Evolutionary conservation across 2,888 invertebrate genomes (phyloP).

Genomic region (Oscheius myriophilus): DNA sequence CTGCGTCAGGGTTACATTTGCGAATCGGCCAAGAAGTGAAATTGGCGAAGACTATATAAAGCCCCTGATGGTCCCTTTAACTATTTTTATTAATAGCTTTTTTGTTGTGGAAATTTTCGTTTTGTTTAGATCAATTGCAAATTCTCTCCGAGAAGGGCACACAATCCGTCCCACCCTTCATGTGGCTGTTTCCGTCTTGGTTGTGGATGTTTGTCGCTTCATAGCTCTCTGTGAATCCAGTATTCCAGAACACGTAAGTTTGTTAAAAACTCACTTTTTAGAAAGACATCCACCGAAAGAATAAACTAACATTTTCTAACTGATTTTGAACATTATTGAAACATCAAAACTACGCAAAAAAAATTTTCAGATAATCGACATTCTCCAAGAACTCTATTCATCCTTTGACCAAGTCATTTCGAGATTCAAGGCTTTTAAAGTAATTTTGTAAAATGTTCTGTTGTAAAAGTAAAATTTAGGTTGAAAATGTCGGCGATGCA

Average conservation of each 20-base stretch:
- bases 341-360: too few species aligned
- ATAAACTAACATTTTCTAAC: too few species aligned
- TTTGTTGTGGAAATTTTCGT: too few species aligned
- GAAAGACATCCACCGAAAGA: too few species aligned
- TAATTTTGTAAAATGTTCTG: background rate
- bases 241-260: constrained; percentile 53
- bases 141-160: constrained; percentile 43
- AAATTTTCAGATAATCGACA: constrained; percentile 48
- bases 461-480: constrained; percentile 16
- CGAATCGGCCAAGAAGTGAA: too few species aligned
- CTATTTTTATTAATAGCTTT: too few species aligned
- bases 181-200: constrained; percentile 42
- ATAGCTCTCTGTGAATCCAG: constrained; percentile 52
- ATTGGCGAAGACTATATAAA: too few species aligned
- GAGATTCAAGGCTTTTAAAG: constrained; percentile 52
- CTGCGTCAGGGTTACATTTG: too few species aligned
- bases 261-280: too few species aligned
- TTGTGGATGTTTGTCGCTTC: constrained; percentile 55
- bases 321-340: too few species aligned
- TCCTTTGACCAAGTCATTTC: constrained; percentile 52
- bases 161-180: constrained; percentile 48
- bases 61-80: too few species aligned
- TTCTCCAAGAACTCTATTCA: constrained; percentile 53
- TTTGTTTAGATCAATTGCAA: constrained; percentile 37
- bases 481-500: constrained; percentile 57